Evolutionary conservation across 92 coral and sea anemone species (phyloP).

Genomic region (Scolanthus callimorphus): DNA sequence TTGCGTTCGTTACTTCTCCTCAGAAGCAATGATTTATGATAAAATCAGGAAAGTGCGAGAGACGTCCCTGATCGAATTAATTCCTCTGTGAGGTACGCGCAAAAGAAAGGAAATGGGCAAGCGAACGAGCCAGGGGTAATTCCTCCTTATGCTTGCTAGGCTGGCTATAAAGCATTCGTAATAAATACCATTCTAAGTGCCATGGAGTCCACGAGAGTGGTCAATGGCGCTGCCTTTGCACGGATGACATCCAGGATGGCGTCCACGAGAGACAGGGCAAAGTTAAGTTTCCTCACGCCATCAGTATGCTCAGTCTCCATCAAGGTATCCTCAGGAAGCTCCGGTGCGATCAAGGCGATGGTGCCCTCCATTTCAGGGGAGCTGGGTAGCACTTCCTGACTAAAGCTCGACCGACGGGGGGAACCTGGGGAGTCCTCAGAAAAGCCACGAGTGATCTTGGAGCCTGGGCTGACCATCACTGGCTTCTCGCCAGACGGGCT

Average conservation of each 20-base stretch:
- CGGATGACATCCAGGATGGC: slow-evolving; percentile 85
- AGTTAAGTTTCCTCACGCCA: slow-evolving; percentile 73
- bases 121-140: too few relatives aligned
- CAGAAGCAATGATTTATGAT: too few relatives aligned
- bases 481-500: too few relatives aligned
- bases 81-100: too few relatives aligned
- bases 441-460: slow-evolving; percentile 74
- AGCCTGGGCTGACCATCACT: slow-evolving; percentile 46
- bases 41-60: too few relatives aligned
- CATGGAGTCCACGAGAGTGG: slow-evolving; percentile 84
- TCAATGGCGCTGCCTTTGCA: slow-evolving; percentile 79
- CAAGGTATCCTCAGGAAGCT: slow-evolving; percentile 82
- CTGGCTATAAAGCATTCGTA: too few relatives aligned
- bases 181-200: slow-evolving; percentile 81
- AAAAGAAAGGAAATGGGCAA: too few relatives aligned
- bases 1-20: too few relatives aligned
- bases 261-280: slow-evolving; percentile 71
- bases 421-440: slow-evolving; percentile 33
- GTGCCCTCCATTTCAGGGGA: slow-evolving; percentile 93
- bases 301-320: slow-evolving; percentile 95
- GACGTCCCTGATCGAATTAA: too few relatives aligned
- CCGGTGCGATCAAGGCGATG: slow-evolving; percentile 75
- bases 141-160: too few relatives aligned
- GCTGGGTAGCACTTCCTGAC: slow-evolving; percentile 45
- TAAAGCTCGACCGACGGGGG: slow-evolving; percentile 9